Percentiles rank a stretch among this genome's conserved stretches.
These are phyloP conservation scores for Isoperla grammatica DNA, from an alignment of 2,888 invertebrate species.

Conservation along the genomic window DNA sequence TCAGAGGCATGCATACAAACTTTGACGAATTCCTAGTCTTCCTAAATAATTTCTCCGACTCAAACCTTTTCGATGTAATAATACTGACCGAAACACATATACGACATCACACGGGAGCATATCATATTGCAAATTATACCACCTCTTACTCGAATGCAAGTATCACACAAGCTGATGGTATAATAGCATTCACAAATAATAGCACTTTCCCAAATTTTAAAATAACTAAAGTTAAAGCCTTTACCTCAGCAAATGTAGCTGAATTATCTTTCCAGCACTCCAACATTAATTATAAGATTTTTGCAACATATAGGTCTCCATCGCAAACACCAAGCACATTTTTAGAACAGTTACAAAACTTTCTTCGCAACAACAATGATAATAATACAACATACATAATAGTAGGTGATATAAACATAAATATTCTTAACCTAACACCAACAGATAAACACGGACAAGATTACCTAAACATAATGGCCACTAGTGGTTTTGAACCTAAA, in stretches of 20 bases:
- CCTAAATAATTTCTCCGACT: not conserved
- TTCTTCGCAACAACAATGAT: no score
- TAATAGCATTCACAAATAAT: not conserved
- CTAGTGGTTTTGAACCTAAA: not conserved
- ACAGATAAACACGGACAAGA: not conserved
- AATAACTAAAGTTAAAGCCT: not conserved
- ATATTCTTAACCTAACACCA: not conserved
- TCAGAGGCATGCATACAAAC: not conserved
- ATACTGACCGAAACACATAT: constrained; percentile 3
- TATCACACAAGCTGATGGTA: not conserved
- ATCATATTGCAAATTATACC: not conserved
- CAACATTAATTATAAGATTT: no score
- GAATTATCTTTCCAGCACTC: not conserved
- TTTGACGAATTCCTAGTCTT: not conserved
- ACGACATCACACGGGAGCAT: not conserved
- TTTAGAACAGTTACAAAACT: no score
- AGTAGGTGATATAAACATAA: not conserved
- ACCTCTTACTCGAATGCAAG: not conserved
- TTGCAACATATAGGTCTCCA: no score
- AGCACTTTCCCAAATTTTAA: no score
- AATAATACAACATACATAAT: no score
- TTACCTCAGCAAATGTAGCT: not conserved
- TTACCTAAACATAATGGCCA: not conserved
- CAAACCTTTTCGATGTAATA: not conserved
- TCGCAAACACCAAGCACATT: no score